A percentile compares a stretch with the other conserved stretches of the same genome.
These are phyloP conservation scores for Uromys caudimaculatus DNA, from an alignment of 2,797 vertebrate genomes.

Conservation along the genomic window DNA sequence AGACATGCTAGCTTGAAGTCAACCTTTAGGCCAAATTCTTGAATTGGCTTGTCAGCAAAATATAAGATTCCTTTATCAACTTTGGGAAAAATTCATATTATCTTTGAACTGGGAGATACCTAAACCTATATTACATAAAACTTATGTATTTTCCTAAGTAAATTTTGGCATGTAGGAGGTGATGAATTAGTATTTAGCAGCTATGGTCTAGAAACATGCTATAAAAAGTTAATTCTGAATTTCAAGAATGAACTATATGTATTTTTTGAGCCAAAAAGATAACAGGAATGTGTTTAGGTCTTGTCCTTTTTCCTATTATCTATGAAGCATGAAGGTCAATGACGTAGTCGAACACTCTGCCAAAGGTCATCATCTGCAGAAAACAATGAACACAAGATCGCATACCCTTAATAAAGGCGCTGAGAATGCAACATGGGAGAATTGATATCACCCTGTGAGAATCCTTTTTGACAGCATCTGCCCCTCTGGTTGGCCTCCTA, in stretches of 20 bases:
- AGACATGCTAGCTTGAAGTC: constrained; percentile 26
- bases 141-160: constrained; percentile 32
- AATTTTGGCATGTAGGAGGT: not conserved
- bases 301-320: not conserved
- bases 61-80: not conserved
- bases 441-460: not conserved
- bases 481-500: not conserved
- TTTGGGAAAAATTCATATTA: not conserved
- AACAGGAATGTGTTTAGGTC: not conserved
- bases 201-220: not conserved
- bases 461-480: not conserved
- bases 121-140: not conserved
- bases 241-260: not conserved
- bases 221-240: constrained; percentile 50
- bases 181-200: not conserved
- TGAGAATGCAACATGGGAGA: not conserved
- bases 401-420: not conserved
- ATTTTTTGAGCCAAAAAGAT: constrained; percentile 11
- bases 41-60: not conserved
- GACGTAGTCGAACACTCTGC: not conserved
- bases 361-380: not conserved
- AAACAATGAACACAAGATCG: not conserved
- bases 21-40: constrained; percentile 42
- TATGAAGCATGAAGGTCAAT: not conserved
- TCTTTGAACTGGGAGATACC: not conserved